Base-by-base conservation (phyloP, 2,888 invertebrate genomes). In the Orthosia gracilis region DNA sequence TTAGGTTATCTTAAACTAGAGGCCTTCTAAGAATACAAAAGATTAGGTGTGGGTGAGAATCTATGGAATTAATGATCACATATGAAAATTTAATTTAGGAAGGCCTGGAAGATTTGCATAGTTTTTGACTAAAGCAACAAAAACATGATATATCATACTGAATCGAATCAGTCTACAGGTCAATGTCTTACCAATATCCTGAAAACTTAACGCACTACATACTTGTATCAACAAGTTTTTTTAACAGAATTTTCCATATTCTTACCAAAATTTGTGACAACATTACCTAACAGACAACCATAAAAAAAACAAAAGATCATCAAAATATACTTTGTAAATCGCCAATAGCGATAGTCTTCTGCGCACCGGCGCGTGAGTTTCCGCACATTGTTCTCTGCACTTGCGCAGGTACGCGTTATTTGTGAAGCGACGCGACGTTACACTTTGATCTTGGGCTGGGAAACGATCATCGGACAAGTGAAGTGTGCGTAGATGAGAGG, bases 321-420 rank as follows among this genome's bases (percentile, higher is more conserved):
- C 86, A 86, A 76, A 84, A 79, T 72, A 82, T 75, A 84, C 78
- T 80, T 79, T 80, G 73, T 82, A 81, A 83, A 89, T 87, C 85
- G 76, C 89, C 85, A 86, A 87, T 89, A 83, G 78, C 76, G 70
- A 86, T 82, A 59, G 85, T 80, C 58, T 69, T 23, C 26, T 76
- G 84, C 85, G 89, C 92, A 89, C 69, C 89, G 85, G 79, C 85
- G 90, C 91, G 87, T 89, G 79, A 82, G 86, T 89, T 91, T 92
- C 92, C 92, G 89, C 85, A 83, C 91, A 92, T 92, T 92, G 92
- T 92, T 91, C 87, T 80, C 15, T 23, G 70, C 71, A 61, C 58
- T 61, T 47, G 68, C 64, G 75, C 73, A 68, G 21, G 78, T 74
- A 78, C 78, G 73, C 74, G 62, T 69, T 87, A 78, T 76, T 85